These are phyloP conservation scores for Drosophila histrio DNA, from an alignment of 2,888 invertebrate genomes.

Conservation along the genomic window DNA sequence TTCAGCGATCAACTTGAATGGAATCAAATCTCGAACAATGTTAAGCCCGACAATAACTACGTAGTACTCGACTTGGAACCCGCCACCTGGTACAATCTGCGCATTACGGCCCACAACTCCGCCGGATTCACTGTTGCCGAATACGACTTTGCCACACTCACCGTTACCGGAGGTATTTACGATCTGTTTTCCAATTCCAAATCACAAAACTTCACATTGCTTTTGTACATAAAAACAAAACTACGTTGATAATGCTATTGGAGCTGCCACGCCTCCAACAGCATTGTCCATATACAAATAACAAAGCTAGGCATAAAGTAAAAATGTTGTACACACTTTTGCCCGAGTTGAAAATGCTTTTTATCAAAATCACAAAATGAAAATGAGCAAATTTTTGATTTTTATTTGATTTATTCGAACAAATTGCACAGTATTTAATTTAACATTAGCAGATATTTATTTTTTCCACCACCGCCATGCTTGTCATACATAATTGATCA, in stretches of 20 bases:
- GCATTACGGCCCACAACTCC: constrained; percentile 96
- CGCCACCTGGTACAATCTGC: constrained; percentile 96
- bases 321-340: constrained; percentile 49
- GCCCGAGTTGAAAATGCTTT: constrained; percentile 70
- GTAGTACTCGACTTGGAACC: constrained; percentile 96
- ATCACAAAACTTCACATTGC: constrained; percentile 74
- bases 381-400: constrained; percentile 59
- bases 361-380: constrained; percentile 38
- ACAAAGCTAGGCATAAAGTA: constrained; percentile 72
- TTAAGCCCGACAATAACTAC: constrained; percentile 95
- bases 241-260: constrained; percentile 69
- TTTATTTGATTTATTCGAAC: constrained; percentile 36
- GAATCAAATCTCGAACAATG: constrained; percentile 97
- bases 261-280: constrained; percentile 19
- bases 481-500: constrained; percentile 37
- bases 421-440: constrained; percentile 63
- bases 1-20: constrained; percentile 92
- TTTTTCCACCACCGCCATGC: constrained; percentile 37
- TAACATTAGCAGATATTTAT: constrained; percentile 5
- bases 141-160: constrained; percentile 97
- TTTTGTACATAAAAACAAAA: constrained; percentile 84
- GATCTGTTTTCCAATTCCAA: constrained; percentile 80
- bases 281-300: constrained; percentile 81
- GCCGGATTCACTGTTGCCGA: constrained; percentile 98
- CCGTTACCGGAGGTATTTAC: constrained; percentile 94